Evolutionary conservation across 2,113 vertebrate genomes (phyloP), one percentile per base, ranked within the genome.

Genomic region (Lethenteron reissneri): DNA sequence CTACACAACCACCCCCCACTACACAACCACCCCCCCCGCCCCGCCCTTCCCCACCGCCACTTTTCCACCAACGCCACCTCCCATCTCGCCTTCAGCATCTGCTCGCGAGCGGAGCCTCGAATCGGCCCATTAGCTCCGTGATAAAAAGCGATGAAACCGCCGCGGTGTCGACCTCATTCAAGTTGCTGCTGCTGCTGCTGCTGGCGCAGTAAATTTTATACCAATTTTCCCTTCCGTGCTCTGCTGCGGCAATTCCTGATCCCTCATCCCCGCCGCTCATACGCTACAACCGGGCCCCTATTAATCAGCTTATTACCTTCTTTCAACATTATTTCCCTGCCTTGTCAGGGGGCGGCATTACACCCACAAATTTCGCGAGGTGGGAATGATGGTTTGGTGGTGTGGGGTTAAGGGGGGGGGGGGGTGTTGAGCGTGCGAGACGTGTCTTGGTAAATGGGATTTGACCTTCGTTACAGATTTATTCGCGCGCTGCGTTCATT

Each of bases 91-190:
- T 25, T 68, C n/a, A 68, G 25, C 64, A 68, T 68, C 64, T 68
- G 64, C 25, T 68, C 64, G n/a, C 25, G n/a, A 68, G 64, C 25
- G n/a, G 64, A n/a, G n/a, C 64, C 64, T 68, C 25, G 64, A 17
- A 68, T n/a, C 64, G 64, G n/a, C 64, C 64, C 64, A 68, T 68
- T 68, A 68, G 64, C 64, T 68, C 25, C 64, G 64, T 68, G 64
- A 68, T 68, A 68, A 68, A 68, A 68, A 17, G 64, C 64, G 25
- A 68, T 68, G 64, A 68, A 68, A 68, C 64, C 25, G 64, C 64
- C 25, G 64, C 64, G n/a, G n/a, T 17, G 64, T 25, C 64, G 64
- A 68, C 64, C 64, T 25, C 64, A 68, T 17, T 68, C n/a, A 68
- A 11, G 64, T 25, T 25, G 25, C 41, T 41, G 41, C 41, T 68